Evolutionary conservation across 2,888 invertebrate species (phyloP), one percentile per base, ranked within the genome.

Genomic region (Acleris cristana): DNA sequence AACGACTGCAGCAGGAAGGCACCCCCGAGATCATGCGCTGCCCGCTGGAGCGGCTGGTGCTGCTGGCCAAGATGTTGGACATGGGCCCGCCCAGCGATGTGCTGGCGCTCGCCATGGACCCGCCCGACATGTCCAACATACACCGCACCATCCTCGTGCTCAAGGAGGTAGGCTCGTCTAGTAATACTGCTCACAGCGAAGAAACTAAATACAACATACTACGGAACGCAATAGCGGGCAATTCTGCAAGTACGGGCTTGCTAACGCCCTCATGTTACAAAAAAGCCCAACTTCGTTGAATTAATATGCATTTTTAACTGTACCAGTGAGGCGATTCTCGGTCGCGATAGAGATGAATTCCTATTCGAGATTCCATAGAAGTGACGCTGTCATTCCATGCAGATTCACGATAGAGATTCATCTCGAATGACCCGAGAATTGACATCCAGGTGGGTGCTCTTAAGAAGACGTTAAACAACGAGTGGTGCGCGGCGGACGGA

Each of bases 381-480:
- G n/a, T n/a, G n/a, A n/a, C n/a, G n/a, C n/a, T n/a, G n/a, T n/a
- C n/a, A n/a, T n/a, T n/a, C n/a, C n/a, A n/a, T n/a, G n/a, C n/a
- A n/a, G n/a, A n/a, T n/a, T n/a, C n/a, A n/a, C n/a, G n/a, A n/a
- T n/a, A n/a, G n/a, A n/a, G n/a, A n/a, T n/a, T n/a, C n/a, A n/a
- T n/a, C n/a, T n/a, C n/a, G n/a, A n/a, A n/a, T n/a, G n/a, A n/a
- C n/a, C n/a, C n/a, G n/a, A n/a, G n/a, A n/a, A n/a, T n/a, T n/a
- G n/a, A n/a, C n/a, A n/a, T n/a, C n/a, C n/a, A 97, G 95, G 90
- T 95, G n/a, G 98, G 98, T 10, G 98, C 96, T 0, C 82, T 99
- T 10, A 94, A 95, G 66, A 94, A 94, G 44, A 94, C 94, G 0
- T 83, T 93, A 0, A 88, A 94, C 49, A 94, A 93, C 0, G 79